Base-by-base conservation (phyloP, 2,888 invertebrate species). In the Neoscelio sp. region DNA sequence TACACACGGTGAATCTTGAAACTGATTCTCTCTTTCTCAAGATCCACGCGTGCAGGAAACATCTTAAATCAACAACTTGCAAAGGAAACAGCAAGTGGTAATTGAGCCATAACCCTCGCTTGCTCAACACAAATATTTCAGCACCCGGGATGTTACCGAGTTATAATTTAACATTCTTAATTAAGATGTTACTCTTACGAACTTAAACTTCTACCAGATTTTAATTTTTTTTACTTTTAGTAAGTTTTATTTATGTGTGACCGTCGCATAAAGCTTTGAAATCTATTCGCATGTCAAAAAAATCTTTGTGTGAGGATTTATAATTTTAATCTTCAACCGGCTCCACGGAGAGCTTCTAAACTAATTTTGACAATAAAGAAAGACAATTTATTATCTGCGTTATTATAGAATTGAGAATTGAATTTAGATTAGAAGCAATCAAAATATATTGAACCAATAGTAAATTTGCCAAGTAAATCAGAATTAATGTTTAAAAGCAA, bases 61-160 rank as follows among this genome's bases (percentile, higher is more conserved):
- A 62, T 81, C 83, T 86, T 87, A 87, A 88, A 88, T 87, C 88
- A 89, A 85, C 85, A 84, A 67, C 86, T 84, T 80, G 85, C 87
- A 82, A 85, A 87, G 88, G 84, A 85, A 88, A 87, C 85, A 84
- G 84, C 88, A 75, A 88, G 87, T 86, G 86, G 87, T 89, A 89
- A 89, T 89, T 88, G 89, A 89, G 88, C 87, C 87, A 85, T 89
- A 88, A 89, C 85, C 87, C 84, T 85, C 86, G 86, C 80, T 83
- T 84, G 83, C 85, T 82, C 82, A 87, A 85, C 85, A 85, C 88
- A 85, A 88, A 88, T 87, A 88, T 89, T 87, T 89, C 88, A 88
- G 82, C 88, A 82, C 84, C 67, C 84, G 80, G 83, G 83, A 82
- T 84, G 82, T 82, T 80, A 78, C 85, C 86, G 80, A 79, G 85